A percentile compares a stretch with the other conserved stretches of the same genome.
Conservation (phyloP, 2,797 vertebrate species). For the Austrolebias charrua region DNA sequence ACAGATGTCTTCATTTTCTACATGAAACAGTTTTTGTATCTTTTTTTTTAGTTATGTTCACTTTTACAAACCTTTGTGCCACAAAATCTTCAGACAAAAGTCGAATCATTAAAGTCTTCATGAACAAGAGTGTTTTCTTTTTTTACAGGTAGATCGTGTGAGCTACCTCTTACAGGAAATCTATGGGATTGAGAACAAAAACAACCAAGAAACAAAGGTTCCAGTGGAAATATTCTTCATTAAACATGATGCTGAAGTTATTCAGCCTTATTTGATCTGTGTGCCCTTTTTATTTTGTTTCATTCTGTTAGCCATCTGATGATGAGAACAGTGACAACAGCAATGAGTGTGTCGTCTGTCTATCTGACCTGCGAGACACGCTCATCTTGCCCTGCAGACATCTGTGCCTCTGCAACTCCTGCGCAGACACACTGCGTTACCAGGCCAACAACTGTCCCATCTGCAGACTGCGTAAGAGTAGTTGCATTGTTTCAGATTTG, state of each 20-base stretch:
- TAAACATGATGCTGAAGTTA: not conserved
- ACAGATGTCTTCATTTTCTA: too few relatives aligned
- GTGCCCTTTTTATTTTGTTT: not conserved
- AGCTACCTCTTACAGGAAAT: constrained; percentile 99
- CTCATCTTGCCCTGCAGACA: constrained; percentile 96
- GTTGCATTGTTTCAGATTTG: not conserved
- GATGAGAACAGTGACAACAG: constrained; percentile 98
- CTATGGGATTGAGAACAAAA: constrained; percentile 99
- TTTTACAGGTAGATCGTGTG: constrained; percentile 91
- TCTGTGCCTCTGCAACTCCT: constrained; percentile 94
- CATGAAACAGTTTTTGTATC: too few relatives aligned
- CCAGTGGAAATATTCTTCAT: not conserved
- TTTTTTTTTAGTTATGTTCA: too few relatives aligned
- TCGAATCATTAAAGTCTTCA: not conserved
- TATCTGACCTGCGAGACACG: constrained; percentile 93
- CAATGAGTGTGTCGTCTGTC: constrained; percentile 96
- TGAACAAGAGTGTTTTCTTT: not conserved
- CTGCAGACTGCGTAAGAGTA: constrained; percentile 93
- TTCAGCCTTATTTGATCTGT: not conserved
- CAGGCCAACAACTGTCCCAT: constrained; percentile 99
- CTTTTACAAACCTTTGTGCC: too few relatives aligned
- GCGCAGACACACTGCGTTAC: constrained; percentile 94
- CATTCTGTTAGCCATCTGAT: constrained; percentile 84
- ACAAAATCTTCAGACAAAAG: not conserved
- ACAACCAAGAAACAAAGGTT: constrained; percentile 99